Conservation (phyloP, 2,113 vertebrate species). For the Lota lota region DNA sequence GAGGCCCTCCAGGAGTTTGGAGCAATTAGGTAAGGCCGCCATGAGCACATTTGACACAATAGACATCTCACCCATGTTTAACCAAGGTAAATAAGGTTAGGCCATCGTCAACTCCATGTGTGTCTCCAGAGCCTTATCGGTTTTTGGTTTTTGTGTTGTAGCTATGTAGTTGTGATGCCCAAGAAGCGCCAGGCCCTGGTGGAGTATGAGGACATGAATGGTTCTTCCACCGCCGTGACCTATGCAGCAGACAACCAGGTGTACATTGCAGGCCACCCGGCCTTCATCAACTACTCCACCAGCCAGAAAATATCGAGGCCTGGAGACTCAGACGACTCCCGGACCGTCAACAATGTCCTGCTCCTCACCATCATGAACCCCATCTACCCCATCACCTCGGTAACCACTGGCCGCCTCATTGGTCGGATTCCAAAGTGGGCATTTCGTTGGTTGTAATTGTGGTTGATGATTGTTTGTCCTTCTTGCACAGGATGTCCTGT, state of each 20-base stretch:
- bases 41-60: neutral
- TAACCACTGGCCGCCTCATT: conserved; percentile 36
- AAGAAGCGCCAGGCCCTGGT: conserved; percentile 94
- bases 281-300: conserved; percentile 96
- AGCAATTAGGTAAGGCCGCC: conserved; percentile 81
- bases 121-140: neutral
- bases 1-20: conserved; percentile 95
- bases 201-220: conserved; percentile 92
- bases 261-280: conserved; percentile 89
- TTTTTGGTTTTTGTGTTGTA: conserved; percentile 29
- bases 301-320: conserved; percentile 98
- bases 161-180: conserved; percentile 97
- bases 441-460: no score
- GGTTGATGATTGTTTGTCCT: no score
- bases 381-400: conserved; percentile 89
- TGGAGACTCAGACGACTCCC: conserved; percentile 83
- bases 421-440: no score
- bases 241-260: conserved; percentile 95
- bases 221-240: conserved; percentile 91
- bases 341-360: conserved; percentile 91
- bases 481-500: conserved; percentile 86
- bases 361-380: conserved; percentile 95
- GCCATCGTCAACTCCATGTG: neutral
- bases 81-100: no score
- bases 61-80: neutral